Evolutionary conservation across 2,888 invertebrate genomes (phyloP).

Genomic region (Stenodera caucasica): DNA sequence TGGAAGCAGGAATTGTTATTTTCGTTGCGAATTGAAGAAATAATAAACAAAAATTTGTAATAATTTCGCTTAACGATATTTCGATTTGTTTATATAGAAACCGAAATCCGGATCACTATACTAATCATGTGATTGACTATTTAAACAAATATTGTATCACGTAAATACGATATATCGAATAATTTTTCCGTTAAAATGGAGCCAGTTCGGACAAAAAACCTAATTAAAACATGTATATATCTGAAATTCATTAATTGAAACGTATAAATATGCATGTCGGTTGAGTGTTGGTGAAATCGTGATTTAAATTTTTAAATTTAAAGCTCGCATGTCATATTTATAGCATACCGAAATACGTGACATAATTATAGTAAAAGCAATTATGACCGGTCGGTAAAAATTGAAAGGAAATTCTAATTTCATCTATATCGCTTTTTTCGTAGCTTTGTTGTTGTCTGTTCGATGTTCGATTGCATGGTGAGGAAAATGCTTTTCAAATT

Average conservation of each 20-base stretch:
- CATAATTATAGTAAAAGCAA: constrained; percentile 15
- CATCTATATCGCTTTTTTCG: not conserved
- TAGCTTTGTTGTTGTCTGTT: constrained; percentile 9
- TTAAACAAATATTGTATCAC: not conserved
- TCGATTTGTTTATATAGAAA: too few species aligned
- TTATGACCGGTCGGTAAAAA: constrained; percentile 16
- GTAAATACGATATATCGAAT: not conserved
- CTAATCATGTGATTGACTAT: too few species aligned
- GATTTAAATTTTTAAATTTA: constrained; percentile 12
- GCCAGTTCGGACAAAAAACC: not conserved
- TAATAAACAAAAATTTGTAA: too few species aligned
- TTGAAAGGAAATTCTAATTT: constrained; percentile 20
- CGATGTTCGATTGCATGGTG: not conserved
- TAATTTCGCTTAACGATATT: too few species aligned
- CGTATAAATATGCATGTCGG: constrained; percentile 17
- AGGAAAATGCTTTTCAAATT: not conserved
- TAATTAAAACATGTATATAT: constrained; percentile 14
- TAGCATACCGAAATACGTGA: constrained; percentile 14
- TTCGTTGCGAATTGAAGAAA: too few species aligned
- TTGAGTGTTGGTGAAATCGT: constrained; percentile 10
- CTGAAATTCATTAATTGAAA: constrained; percentile 16
- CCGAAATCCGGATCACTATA: not conserved
- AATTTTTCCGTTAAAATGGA: not conserved
- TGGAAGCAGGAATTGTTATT: not conserved
- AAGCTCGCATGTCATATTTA: constrained; percentile 14